Percentiles rank a stretch among this genome's conserved stretches.
Conservation (phyloP, 1,140 invertebrate genomes). For the Neodiprion fabricii region DNA sequence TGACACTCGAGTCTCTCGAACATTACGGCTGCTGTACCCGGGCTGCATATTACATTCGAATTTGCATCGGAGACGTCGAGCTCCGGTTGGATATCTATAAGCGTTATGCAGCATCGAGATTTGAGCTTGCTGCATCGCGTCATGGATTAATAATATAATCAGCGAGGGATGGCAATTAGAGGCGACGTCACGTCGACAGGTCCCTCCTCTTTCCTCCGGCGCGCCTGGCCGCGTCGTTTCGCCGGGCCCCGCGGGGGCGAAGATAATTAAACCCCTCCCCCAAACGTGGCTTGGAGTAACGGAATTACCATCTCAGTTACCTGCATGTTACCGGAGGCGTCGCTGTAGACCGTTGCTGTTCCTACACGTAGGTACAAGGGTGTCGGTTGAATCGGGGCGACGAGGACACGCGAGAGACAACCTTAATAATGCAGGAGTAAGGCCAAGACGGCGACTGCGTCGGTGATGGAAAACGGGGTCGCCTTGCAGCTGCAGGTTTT, state of each 20-base stretch:
- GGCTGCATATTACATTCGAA: too few relatives aligned
- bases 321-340: conserved; percentile 34
- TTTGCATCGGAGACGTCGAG: neutral
- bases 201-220: conserved; percentile 20
- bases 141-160: conserved; percentile 46
- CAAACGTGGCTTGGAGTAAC: conserved; percentile 23
- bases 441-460: neutral
- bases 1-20: too few relatives aligned
- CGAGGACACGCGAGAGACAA: neutral
- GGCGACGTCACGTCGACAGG: conserved; percentile 41
- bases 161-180: conserved; percentile 33
- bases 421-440: neutral
- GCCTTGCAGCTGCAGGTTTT: neutral
- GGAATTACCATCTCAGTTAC: conserved; percentile 36
- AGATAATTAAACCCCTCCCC: conserved; percentile 43
- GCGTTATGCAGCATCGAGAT: neutral
- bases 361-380: neutral
- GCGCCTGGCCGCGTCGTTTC: conserved; percentile 17
- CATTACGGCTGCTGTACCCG: too few relatives aligned
- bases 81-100: neutral
- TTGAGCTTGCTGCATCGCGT: neutral
- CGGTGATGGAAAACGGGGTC: too few relatives aligned
- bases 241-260: conserved; percentile 28
- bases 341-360: conserved; percentile 12
- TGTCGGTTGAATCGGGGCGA: neutral